Base-by-base conservation (phyloP, 2,113 vertebrate species). In the Himantopus leucocephalus region DNA sequence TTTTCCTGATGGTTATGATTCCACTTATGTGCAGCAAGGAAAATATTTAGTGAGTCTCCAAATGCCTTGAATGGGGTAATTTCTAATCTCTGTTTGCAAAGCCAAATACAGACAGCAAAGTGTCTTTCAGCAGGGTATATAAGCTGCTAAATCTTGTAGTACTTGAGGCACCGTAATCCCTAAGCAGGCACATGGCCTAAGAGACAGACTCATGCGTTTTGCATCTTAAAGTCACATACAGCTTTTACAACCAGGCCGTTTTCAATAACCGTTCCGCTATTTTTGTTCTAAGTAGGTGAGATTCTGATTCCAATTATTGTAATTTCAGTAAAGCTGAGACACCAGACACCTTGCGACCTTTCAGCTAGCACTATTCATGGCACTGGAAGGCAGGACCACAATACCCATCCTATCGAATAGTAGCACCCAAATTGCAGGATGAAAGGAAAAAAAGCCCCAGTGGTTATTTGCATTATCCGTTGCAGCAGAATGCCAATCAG, bases 131-230 rank as follows among this genome's bases (percentile, higher is more conserved):
- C 64, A 72, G 75, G 27, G 24, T 50, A 81, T 52, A 63, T 96
- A 92, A 96, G 34, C 94, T 75, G 86, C 92, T 95, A 89, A 94
- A 95, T 89, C 95, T 95, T 91, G 80, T 56, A 72, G 86, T 58
- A 66, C 83, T 94, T 92, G 80, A 94, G 50, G 83, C 27, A 92
- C 43, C 56, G 26, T 96, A 97, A 97, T 95, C 96, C 76, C 53
- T 47, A 78, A 75, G 83, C 72, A 92, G 79, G 32, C 96, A 89
- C 83, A 78, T 55, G 86, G 79, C 64, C 73, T 62, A 50, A 68
- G 76, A 92, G 45, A 88, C 72, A 96, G 88, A 32, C 34, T 78
- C 73, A 48, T 4, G 29, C 45, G 0, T 56, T 94, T 47, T 50
- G 9, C 35, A 48, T 72, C 80, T 89, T 92, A 78, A 95, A 87